Evolutionary conservation across 2,113 vertebrate species (phyloP).

Genomic region (Actinemys pallida): DNA sequence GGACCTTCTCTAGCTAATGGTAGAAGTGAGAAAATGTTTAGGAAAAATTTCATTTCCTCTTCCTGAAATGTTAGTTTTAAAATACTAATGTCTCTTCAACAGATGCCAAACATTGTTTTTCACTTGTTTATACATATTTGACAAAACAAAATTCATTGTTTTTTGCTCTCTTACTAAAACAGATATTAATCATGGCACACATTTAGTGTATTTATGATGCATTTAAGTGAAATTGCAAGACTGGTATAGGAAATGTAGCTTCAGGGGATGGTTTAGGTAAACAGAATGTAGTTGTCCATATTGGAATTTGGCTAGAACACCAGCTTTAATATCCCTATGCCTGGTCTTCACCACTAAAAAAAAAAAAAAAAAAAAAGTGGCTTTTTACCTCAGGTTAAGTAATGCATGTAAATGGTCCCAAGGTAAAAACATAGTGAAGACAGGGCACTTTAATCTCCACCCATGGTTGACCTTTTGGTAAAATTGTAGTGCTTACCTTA

Average conservation of each 20-base stretch:
- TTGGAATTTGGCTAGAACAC: not conserved
- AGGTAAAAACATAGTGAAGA: not conserved
- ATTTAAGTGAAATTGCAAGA: not conserved
- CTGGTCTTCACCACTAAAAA: not conserved
- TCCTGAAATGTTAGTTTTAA: not conserved
- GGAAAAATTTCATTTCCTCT: conserved; percentile 10
- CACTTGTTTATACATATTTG: not conserved
- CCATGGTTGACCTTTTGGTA: not conserved
- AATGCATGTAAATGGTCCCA: not conserved
- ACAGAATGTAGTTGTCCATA: not conserved
- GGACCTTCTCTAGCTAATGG: not conserved
- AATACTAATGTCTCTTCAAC: no score
- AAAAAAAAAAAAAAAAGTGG: not conserved
- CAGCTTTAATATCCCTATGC: not conserved
- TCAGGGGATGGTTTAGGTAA: not conserved
- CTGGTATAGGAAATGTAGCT: not conserved
- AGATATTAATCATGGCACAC: no score
- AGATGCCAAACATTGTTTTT: no score
- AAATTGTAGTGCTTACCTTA: not conserved
- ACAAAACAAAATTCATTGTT: not conserved
- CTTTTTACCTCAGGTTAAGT: not conserved
- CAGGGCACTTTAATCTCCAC: not conserved
- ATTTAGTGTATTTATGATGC: not conserved
- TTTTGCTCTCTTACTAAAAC: not conserved
- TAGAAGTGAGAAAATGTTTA: not conserved